Evolutionary conservation across 2,888 invertebrate genomes (phyloP), one percentile per base, ranked within the genome.

Genomic region (Drosophila demipolita): DNA sequence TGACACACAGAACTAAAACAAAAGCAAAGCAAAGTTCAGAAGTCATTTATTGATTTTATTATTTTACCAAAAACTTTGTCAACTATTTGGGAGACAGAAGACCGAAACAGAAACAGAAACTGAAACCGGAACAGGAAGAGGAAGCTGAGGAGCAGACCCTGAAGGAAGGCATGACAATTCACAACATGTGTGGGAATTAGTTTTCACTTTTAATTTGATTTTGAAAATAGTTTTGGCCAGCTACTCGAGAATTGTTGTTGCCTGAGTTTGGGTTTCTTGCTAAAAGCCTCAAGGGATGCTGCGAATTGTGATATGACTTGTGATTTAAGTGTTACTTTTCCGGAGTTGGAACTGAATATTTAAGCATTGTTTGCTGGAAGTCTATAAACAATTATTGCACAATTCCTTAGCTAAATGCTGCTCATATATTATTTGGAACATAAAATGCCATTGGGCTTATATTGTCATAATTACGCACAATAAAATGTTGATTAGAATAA

Each of bases 21-120:
- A 63, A 61, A 69, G 57, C 55, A 63, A 61, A 62, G 57, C 55
- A 67, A 78, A 78, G 87, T 75, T 81, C 61, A 73, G 52, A 84
- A 82, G 80, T 79, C 77, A 83, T 74, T 89, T 89, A 89, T 89
- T 89, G 90, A 89, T 89, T 89, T 89, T 83, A 72, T 75, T 89
- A 73, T 67, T 70, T 59, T 49, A 40, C 26, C 36, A 35, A 57
- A 78, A 76, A 73, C 66, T 88, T 81, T 87, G 75, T 72, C 72
- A 78, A 78, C 82, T 73, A 64, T 70, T 72, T 50, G n/a, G 62
- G 8, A 11, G 32, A 29, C 40, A n/a, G 40, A 17, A n/a, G 40
- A 23, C 45, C 15, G 23, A 45, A 23, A 23, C 23, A 12, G 55
- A 38, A 36, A 38, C n/a, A 26, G 26, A 26, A 50, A 50, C 38